Percentiles rank a stretch among this genome's conserved stretches.
These are phyloP conservation scores for Cheilosia grossa DNA, from an alignment of 2,888 invertebrate genomes.

Conservation along the genomic window DNA sequence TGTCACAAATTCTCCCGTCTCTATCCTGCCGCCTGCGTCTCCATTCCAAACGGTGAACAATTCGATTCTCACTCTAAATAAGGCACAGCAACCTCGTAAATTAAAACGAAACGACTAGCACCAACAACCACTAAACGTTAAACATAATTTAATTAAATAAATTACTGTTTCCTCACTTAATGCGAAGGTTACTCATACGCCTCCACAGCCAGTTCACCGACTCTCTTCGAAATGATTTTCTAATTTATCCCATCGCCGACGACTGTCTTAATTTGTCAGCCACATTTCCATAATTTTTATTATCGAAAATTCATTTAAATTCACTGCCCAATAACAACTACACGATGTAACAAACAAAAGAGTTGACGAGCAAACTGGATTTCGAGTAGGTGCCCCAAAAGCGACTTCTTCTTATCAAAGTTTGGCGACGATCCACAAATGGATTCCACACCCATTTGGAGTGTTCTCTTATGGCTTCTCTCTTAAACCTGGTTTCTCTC, in stretches of 20 bases:
- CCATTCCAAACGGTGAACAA: conserved; percentile 13
- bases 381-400: neutral
- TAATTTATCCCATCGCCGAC: conserved; percentile 29
- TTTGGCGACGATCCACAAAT: conserved; percentile 8
- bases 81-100: conserved; percentile 27
- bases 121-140: conserved; percentile 4
- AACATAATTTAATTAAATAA: conserved; percentile 36
- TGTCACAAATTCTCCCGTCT: neutral
- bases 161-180: conserved; percentile 32
- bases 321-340: conserved; percentile 28
- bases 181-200: conserved; percentile 64
- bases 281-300: conserved; percentile 35
- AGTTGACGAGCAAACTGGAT: conserved; percentile 50
- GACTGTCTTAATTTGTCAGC: conserved; percentile 19
- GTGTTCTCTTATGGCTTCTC: conserved; percentile 33
- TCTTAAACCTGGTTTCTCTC: conserved; percentile 57
- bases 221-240: conserved; percentile 17
- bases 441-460: conserved; percentile 24
- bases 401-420: conserved; percentile 40
- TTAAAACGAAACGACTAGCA: conserved; percentile 11
- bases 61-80: conserved; percentile 15
- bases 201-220: conserved; percentile 41
- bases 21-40: neutral
- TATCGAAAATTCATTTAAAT: conserved; percentile 48
- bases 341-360: conserved; percentile 32